Evolutionary conservation across 1,140 invertebrate genomes (phyloP).

Genomic region (Nomia melanderi): DNA sequence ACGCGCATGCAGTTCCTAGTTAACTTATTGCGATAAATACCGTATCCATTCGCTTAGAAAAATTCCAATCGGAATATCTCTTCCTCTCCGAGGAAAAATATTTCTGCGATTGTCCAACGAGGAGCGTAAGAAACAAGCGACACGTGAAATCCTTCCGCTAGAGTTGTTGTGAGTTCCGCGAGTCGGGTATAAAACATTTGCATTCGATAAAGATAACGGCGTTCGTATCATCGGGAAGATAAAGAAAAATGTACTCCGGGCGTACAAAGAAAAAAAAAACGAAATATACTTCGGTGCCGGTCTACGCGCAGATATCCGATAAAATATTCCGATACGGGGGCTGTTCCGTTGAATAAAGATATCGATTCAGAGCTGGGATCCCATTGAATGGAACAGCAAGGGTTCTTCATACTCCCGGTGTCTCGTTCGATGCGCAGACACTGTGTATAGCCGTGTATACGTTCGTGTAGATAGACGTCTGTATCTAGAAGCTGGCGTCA

Average conservation of each 20-base stretch:
- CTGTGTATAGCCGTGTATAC: neutral
- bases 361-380: constrained; percentile 18
- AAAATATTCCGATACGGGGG: neutral
- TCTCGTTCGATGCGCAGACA: too few species aligned
- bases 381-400: constrained; percentile 1
- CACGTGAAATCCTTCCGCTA: too few species aligned
- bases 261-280: neutral
- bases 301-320: constrained; percentile 11
- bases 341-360: constrained; percentile 10
- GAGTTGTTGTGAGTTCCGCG: too few species aligned
- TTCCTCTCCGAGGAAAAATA: too few species aligned
- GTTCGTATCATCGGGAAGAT: neutral
- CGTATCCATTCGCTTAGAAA: too few species aligned
- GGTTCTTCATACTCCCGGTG: neutral
- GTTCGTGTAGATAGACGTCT: neutral
- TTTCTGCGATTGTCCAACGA: too few species aligned
- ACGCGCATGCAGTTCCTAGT: too few species aligned
- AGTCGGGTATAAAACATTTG: neutral
- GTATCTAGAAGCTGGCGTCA: constrained; percentile 53
- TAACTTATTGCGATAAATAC: too few species aligned
- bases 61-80: too few species aligned
- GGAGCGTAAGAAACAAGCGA: too few species aligned
- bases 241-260: neutral
- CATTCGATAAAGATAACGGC: neutral
- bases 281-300: neutral